Conservation (phyloP, 2,888 invertebrate genomes). For the Nomada lathburiana region DNA sequence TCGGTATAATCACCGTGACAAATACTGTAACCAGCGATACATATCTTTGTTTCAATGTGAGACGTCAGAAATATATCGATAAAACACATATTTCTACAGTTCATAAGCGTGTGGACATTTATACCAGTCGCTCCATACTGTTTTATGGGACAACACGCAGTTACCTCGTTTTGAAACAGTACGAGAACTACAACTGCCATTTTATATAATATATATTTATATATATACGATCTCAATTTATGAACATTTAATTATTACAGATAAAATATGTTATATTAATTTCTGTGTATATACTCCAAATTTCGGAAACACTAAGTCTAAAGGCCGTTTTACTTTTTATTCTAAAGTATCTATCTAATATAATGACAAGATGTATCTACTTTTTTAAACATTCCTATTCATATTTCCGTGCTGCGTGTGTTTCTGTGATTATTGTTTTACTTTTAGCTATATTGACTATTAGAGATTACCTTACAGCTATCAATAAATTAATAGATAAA, state of each 20-base stretch:
- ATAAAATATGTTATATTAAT: constrained; percentile 56
- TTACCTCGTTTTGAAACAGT: constrained; percentile 23
- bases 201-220: constrained; percentile 13
- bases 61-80: constrained; percentile 50
- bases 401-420: constrained; percentile 21
- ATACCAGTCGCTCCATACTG: constrained; percentile 47
- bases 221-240: constrained; percentile 36
- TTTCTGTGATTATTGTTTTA: constrained; percentile 60
- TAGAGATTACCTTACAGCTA: constrained; percentile 75
- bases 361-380: constrained; percentile 74
- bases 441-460: constrained; percentile 77
- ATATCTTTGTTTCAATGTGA: constrained; percentile 48
- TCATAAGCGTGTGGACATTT: constrained; percentile 28
- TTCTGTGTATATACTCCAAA: constrained; percentile 53
- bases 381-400: constrained; percentile 55
- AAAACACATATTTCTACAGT: constrained; percentile 48
- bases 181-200: constrained; percentile 25
- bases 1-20: constrained; percentile 52
- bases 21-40: constrained; percentile 68
- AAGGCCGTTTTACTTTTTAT: constrained; percentile 63
- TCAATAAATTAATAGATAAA: constrained; percentile 82
- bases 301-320: constrained; percentile 63
- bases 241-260: constrained; percentile 60
- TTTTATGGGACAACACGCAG: constrained; percentile 38
- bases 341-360: constrained; percentile 71